Percentiles rank a stretch among this genome's conserved stretches.
phyloP scores from a whole-genome alignment of 1,140 invertebrate species.

The Aphelenchoides fujianensis region DNA sequence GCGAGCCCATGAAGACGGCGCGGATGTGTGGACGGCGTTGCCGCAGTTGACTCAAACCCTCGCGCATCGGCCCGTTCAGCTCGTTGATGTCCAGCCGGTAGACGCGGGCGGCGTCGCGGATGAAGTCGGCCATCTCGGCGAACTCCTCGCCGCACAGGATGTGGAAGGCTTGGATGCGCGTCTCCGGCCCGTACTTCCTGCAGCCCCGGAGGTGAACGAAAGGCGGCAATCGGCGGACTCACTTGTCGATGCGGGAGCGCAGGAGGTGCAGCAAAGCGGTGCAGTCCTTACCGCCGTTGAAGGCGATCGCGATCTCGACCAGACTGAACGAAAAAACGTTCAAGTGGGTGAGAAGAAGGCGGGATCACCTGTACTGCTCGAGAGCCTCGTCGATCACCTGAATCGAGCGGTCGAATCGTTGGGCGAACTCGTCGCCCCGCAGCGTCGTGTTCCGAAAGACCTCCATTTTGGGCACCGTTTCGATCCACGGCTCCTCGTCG shows the following conservation, averaged over 20 bases:
- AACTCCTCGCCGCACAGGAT: conserved; percentile 30
- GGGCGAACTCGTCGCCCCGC: not conserved
- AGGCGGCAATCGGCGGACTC: not conserved
- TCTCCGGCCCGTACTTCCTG: conserved; percentile 24
- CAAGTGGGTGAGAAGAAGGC: not conserved
- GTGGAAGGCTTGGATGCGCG: conserved; percentile 29
- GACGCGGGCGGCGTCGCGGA: conserved; percentile 1
- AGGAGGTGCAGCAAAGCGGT: conserved; percentile 44
- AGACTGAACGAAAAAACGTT: conserved; percentile 61
- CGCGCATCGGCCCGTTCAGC: conserved; percentile 30
- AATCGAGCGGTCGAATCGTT: not conserved
- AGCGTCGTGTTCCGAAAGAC: not conserved
- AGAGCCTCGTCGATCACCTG: not conserved
- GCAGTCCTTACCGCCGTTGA: conserved; percentile 97
- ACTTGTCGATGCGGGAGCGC: conserved; percentile 34
- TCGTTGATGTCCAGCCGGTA: conserved; percentile 39
- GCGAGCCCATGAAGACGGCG: conserved; percentile 45
- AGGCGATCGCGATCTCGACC: conserved; percentile 71
- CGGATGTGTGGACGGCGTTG: conserved; percentile 35
- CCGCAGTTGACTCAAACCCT: conserved; percentile 35
- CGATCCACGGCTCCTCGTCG: conserved; percentile 61
- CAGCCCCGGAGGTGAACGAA: not conserved
- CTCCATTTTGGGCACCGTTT: not conserved
- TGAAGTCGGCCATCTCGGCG: conserved; percentile 21
- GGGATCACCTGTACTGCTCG: not conserved